phyloP scores from a whole-genome alignment of 2,888 invertebrate species.

The Cephus sareptanus region DNA sequence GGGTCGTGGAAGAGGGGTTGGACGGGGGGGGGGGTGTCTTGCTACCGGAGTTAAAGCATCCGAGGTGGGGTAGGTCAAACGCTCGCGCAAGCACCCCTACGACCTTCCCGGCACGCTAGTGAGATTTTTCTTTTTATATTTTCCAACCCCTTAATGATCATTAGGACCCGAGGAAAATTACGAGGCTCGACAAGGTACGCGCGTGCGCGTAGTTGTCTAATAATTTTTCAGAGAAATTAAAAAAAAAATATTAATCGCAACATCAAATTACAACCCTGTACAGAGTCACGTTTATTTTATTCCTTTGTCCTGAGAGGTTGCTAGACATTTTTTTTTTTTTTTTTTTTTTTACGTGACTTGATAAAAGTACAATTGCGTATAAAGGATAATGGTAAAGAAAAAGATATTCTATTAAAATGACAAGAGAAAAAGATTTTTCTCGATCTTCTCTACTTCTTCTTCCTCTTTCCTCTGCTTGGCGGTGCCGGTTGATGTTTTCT shows the following conservation, averaged over 20 bases:
- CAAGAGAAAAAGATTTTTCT: not conserved
- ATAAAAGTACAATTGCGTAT: not conserved
- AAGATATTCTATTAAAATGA: not conserved
- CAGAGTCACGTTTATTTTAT: not conserved
- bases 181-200: slow-evolving; percentile 12
- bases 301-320: not conserved
- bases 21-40: not conserved
- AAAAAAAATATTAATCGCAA: not conserved
- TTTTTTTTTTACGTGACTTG: not conserved
- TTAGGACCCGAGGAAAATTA: slow-evolving; percentile 32
- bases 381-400: not conserved
- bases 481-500: slow-evolving; percentile 23
- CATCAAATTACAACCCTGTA: not conserved
- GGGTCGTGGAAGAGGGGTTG: not conserved
- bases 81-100: not conserved
- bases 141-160: slow-evolving; percentile 36
- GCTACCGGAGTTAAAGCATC: not conserved
- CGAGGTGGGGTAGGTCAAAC: slow-evolving; percentile 1
- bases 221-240: not conserved
- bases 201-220: not conserved
- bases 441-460: slow-evolving; percentile 24
- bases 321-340: not conserved
- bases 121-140: slow-evolving; percentile 1
- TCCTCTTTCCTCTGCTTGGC: slow-evolving; percentile 23
- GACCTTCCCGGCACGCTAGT: not conserved